A percentile compares a stretch with the other conserved stretches of the same genome.
phyloP scores from a whole-genome alignment of 2,888 invertebrate species.

The Helleia helle region DNA sequence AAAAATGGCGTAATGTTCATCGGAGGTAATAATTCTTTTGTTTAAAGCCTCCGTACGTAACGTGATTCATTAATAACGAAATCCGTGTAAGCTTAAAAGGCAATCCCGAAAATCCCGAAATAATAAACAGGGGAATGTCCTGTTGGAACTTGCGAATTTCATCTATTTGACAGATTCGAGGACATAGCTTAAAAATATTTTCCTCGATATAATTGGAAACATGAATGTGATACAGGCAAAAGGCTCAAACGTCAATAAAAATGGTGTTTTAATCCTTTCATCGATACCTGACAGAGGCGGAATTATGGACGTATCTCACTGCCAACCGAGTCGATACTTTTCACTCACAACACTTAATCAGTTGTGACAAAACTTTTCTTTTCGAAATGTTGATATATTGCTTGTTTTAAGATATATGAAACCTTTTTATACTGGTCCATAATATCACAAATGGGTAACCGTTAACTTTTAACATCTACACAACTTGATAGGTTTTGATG shows the following conservation, averaged over 20 bases:
- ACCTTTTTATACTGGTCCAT: no score
- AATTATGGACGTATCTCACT: conserved; percentile 49
- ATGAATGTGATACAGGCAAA: conserved; percentile 37
- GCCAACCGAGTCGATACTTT: conserved; percentile 33
- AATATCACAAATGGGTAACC: no score
- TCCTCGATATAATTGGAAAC: conserved; percentile 29
- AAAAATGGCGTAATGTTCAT: no score
- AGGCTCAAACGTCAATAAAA: conserved; percentile 56
- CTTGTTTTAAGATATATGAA: no score
- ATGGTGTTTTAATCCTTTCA: conserved; percentile 65
- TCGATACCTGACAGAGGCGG: conserved; percentile 63
- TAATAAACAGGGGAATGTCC: not conserved
- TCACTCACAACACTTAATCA: conserved; percentile 26
- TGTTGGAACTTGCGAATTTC: not conserved
- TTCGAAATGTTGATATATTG: no score
- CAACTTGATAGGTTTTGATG: no score
- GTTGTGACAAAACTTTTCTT: not conserved
- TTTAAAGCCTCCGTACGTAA: conserved; percentile 1
- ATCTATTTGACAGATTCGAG: conserved; percentile 2
- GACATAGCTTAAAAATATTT: conserved; percentile 6
- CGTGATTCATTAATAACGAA: conserved; percentile 1
- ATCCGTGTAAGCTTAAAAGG: conserved; percentile 5
- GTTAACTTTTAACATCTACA: no score
- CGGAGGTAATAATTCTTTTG: no score
- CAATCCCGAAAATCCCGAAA: conserved; percentile 7